Conservation (phyloP, 35 echinoderm and acorn worm genomes). For the Ophioderma brevispina region DNA sequence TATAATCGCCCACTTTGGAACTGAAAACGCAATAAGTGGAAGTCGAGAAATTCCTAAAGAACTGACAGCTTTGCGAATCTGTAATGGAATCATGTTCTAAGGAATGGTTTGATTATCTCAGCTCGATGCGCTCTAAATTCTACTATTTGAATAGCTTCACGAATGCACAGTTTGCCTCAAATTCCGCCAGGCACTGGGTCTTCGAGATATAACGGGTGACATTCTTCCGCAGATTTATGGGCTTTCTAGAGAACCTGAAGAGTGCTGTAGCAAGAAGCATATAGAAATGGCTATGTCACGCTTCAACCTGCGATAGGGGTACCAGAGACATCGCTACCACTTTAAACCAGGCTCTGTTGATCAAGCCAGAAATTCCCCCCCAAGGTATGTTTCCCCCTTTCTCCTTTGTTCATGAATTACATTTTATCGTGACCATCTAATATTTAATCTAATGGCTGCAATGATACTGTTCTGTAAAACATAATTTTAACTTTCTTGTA, state of each 20-base stretch:
- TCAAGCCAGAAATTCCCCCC: background rate
- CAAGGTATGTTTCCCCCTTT: too few relatives aligned
- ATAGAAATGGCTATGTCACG: too few relatives aligned
- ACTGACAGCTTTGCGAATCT: background rate
- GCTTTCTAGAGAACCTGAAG: background rate
- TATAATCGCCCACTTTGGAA: background rate
- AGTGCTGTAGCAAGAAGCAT: background rate
- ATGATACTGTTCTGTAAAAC: too few relatives aligned
- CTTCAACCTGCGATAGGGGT: too few relatives aligned
- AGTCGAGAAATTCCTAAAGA: background rate
- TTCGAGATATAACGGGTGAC: background rate
- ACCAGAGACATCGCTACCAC: background rate
- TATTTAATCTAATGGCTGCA: too few relatives aligned
- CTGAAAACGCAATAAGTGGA: background rate
- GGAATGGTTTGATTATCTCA: background rate
- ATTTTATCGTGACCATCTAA: too few relatives aligned
- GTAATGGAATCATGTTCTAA: background rate
- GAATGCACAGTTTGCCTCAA: background rate
- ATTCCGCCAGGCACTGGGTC: background rate
- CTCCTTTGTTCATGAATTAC: too few relatives aligned
- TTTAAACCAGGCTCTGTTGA: background rate
- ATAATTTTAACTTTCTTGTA: too few relatives aligned
- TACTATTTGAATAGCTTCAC: background rate
- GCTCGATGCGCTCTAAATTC: background rate
- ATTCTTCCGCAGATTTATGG: background rate